Conservation (phyloP, 2,113 vertebrate genomes). For the Oncorhynchus nerka region DNA sequence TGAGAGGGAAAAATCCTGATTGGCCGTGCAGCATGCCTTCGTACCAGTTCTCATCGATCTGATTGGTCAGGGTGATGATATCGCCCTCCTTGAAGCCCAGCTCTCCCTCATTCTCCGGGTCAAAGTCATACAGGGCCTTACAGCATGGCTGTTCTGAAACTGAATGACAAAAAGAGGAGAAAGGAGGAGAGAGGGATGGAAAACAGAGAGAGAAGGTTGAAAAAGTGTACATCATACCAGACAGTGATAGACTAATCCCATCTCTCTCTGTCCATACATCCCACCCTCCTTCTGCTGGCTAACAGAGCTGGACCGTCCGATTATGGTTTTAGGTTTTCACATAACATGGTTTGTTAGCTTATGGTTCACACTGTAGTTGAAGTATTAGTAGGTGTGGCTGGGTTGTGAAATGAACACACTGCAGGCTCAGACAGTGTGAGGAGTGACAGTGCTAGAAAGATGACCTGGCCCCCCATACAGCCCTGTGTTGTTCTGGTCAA, state of each 20-base stretch:
- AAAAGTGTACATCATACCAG: too few species aligned
- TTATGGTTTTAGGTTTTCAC: not conserved
- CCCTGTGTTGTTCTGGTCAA: not conserved
- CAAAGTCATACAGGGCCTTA: conserved; percentile 95
- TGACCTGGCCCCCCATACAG: not conserved
- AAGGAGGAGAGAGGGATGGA: not conserved
- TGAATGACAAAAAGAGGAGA: conserved; percentile 33
- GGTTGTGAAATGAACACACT: too few species aligned
- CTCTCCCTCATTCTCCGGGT: conserved; percentile 95
- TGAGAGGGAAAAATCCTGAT: conserved; percentile 96
- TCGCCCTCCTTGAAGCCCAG: conserved; percentile 96
- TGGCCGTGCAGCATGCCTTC: conserved; percentile 93
- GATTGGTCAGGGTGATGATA: conserved; percentile 96
- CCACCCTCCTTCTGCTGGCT: too few species aligned
- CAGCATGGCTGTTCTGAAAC: conserved; percentile 93
- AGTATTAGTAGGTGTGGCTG: too few species aligned
- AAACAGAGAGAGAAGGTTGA: too few species aligned
- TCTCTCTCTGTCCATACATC: too few species aligned
- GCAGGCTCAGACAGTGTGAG: not conserved
- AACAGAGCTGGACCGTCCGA: not conserved
- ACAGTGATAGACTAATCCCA: too few species aligned
- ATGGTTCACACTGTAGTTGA: too few species aligned
- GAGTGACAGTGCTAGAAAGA: not conserved
- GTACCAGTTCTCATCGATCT: conserved; percentile 99
- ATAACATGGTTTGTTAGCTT: not conserved